Percentiles rank a stretch among this genome's conserved stretches.
These are phyloP conservation scores for Hypothenemus hampei DNA, from an alignment of 1,140 invertebrate genomes.

Conservation along the genomic window DNA sequence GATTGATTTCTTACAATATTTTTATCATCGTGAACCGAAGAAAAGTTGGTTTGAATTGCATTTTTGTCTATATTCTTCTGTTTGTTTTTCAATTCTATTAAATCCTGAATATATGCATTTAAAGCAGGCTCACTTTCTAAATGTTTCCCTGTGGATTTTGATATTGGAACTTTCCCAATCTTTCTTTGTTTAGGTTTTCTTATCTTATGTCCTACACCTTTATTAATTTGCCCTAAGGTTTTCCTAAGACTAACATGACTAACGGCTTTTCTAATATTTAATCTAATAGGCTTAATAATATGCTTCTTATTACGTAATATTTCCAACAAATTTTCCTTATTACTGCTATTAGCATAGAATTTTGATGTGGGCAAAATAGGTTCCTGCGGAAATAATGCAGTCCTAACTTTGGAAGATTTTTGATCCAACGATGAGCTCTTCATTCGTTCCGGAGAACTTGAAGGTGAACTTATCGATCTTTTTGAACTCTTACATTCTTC, in stretches of 20 bases:
- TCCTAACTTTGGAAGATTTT: constrained; percentile 40
- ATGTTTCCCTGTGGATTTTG: neutral
- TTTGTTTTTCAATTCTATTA: constrained; percentile 27
- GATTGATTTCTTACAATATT: too few relatives aligned
- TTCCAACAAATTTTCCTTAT: constrained; percentile 21
- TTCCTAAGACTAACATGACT: too few relatives aligned
- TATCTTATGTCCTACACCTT: constrained; percentile 53
- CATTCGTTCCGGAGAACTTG: constrained; percentile 19
- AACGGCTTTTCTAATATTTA: too few relatives aligned
- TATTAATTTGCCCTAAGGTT: constrained; percentile 51
- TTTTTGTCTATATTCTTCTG: neutral
- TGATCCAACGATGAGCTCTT: constrained; percentile 38
- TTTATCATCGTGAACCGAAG: too few relatives aligned
- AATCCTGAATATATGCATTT: constrained; percentile 40
- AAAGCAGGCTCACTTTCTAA: constrained; percentile 35
- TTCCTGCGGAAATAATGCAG: constrained; percentile 38
- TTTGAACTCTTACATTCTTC: constrained; percentile 28
- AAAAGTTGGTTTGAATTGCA: too few relatives aligned
- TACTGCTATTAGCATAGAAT: too few relatives aligned
- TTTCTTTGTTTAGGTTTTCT: constrained; percentile 51
- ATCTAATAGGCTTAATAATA: too few relatives aligned
- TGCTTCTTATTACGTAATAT: too few relatives aligned
- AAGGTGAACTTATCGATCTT: constrained; percentile 16
- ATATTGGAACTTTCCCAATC: neutral
- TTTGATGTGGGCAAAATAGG: constrained; percentile 48